These are phyloP conservation scores for Maniola hyperantus DNA, from an alignment of 2,888 invertebrate genomes.

Conservation along the genomic window DNA sequence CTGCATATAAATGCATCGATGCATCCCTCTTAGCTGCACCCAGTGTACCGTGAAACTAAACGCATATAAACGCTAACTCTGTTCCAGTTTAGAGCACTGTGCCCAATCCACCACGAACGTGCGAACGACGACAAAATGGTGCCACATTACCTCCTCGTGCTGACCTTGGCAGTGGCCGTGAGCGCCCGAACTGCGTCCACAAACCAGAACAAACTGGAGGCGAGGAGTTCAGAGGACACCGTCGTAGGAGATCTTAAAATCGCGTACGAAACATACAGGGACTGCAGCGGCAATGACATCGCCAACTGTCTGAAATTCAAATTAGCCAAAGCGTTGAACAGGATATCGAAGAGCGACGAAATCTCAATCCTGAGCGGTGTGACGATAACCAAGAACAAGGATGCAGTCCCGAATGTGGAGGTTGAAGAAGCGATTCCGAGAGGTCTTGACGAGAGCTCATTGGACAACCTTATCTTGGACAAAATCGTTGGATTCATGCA, in stretches of 20 bases:
- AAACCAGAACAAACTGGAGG: slow-evolving; percentile 73
- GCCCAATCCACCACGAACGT: slow-evolving; percentile 68
- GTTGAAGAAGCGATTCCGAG: slow-evolving; percentile 89
- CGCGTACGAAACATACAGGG: slow-evolving; percentile 91
- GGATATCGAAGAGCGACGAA: slow-evolving; percentile 86
- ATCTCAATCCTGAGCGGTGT: slow-evolving; percentile 89
- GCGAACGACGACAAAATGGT: slow-evolving; percentile 79
- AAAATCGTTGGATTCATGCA: slow-evolving; percentile 89
- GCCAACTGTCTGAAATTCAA: slow-evolving; percentile 91
- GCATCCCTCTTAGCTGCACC: slow-evolving; percentile 73
- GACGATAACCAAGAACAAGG: slow-evolving; percentile 86
- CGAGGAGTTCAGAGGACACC: slow-evolving; percentile 70
- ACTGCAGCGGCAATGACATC: slow-evolving; percentile 87
- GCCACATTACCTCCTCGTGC: slow-evolving; percentile 81
- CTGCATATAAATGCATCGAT: slow-evolving; percentile 74
- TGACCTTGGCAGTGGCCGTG: slow-evolving; percentile 78
- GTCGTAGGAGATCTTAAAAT: slow-evolving; percentile 86
- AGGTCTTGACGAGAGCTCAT: slow-evolving; percentile 86
- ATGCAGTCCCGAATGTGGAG: slow-evolving; percentile 77
- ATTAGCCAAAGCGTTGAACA: slow-evolving; percentile 89
- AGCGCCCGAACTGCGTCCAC: slow-evolving; percentile 79
- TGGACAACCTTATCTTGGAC: slow-evolving; percentile 89
- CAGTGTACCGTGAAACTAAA: slow-evolving; percentile 78
- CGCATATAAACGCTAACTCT: slow-evolving; percentile 77
- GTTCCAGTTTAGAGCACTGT: slow-evolving; percentile 73